Evolutionary conservation across 2,113 vertebrate genomes (phyloP).

Genomic region (Neolamprologus toae): DNA sequence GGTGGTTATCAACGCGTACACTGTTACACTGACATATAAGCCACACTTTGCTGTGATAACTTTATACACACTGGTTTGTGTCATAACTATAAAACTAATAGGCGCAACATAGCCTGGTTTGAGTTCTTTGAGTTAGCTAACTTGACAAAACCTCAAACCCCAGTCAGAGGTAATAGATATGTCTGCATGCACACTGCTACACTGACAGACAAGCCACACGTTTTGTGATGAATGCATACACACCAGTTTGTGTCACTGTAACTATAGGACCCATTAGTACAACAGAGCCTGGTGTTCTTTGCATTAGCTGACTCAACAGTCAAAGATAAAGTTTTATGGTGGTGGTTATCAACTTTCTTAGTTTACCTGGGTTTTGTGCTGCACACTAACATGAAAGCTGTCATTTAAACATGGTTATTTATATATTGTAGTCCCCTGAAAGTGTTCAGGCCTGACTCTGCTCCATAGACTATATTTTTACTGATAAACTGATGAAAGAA

Average conservation of each 20-base stretch:
- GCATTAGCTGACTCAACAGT: neutral
- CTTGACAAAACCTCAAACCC: neutral
- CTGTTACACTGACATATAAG: neutral
- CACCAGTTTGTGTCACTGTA: neutral
- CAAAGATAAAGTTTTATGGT: neutral
- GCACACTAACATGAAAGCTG: neutral
- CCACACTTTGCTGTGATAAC: neutral
- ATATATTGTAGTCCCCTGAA: neutral
- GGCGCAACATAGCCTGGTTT: neutral
- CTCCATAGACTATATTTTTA: neutral
- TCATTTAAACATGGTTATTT: neutral
- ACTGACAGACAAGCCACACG: neutral
- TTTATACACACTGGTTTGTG: neutral
- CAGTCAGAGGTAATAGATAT: neutral
- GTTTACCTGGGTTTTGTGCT: neutral
- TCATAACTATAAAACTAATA: neutral
- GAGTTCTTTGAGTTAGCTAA: neutral
- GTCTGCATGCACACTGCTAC: neutral
- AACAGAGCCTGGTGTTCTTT: neutral
- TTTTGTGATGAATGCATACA: neutral
- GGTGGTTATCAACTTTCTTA: neutral
- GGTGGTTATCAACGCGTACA: neutral
- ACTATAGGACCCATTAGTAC: neutral
- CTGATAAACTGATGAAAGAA: neutral
- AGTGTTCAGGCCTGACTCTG: neutral